Evolutionary conservation across 2,888 invertebrate species (phyloP).

Genomic region (Allygus modestus): DNA sequence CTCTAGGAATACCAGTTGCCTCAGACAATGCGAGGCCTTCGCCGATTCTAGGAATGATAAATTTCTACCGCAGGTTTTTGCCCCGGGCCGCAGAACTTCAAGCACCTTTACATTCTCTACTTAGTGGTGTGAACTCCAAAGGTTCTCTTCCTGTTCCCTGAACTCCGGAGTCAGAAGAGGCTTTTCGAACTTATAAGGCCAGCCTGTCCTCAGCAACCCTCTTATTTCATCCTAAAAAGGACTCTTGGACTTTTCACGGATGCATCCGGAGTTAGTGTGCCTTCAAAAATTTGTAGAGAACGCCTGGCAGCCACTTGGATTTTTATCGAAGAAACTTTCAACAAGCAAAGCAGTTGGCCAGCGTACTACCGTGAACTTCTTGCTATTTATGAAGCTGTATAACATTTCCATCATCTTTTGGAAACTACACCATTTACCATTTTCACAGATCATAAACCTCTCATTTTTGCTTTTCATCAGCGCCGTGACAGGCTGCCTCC

Average conservation of each 20-base stretch:
- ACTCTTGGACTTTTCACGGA: conserved; percentile 56
- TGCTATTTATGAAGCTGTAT: not conserved
- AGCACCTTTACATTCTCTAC: too few species aligned
- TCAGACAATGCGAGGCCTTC: too few species aligned
- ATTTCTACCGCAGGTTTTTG: too few species aligned
- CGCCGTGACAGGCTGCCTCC: not conserved
- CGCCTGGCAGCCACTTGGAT: conserved; percentile 68
- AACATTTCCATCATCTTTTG: not conserved
- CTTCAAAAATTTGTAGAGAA: conserved; percentile 62
- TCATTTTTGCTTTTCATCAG: conserved; percentile 26
- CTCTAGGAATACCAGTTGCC: too few species aligned
- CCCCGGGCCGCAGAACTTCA: too few species aligned
- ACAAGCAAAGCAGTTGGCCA: conserved; percentile 72
- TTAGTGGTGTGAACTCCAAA: too few species aligned
- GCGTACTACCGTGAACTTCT: conserved; percentile 55
- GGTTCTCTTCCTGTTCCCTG: too few species aligned
- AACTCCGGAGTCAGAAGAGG: too few species aligned
- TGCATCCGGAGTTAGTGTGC: conserved; percentile 56
- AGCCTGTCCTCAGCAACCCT: not conserved
- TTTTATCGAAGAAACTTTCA: conserved; percentile 68
- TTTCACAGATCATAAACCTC: not conserved
- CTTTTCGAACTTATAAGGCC: not conserved
- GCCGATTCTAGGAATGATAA: too few species aligned
- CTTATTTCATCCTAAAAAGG: not conserved
- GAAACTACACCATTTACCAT: not conserved